Conservation (phyloP, 2,113 vertebrate genomes). For the Campylomormyrus tamandua region DNA sequence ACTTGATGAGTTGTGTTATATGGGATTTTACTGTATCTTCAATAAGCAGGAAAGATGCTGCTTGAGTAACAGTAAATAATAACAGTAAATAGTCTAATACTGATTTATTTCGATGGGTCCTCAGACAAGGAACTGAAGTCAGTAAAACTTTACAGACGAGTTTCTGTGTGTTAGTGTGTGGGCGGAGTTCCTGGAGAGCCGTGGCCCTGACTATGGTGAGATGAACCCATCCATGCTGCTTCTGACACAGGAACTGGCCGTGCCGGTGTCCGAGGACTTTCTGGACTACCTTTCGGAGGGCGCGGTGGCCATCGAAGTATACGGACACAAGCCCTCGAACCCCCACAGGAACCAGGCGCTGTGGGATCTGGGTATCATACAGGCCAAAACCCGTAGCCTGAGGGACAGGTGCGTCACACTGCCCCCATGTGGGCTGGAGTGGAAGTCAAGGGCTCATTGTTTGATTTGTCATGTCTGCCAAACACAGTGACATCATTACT, state of each 20-base stretch:
- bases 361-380: constrained; percentile 96
- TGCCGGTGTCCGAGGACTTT: constrained; percentile 84
- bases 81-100: background rate
- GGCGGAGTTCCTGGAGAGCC: background rate
- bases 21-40: background rate
- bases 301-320: constrained; percentile 88
- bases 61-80: background rate
- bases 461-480: background rate
- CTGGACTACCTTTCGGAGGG: constrained; percentile 91
- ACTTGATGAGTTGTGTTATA: background rate
- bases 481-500: background rate
- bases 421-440: background rate
- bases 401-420: constrained; percentile 74
- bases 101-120: background rate
- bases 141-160: background rate
- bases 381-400: constrained; percentile 92
- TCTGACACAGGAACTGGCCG: constrained; percentile 72
- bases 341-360: constrained; percentile 79
- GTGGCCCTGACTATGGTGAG: background rate
- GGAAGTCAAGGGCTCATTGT: background rate
- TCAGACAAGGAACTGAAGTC: background rate
- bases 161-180: background rate
- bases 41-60: background rate
- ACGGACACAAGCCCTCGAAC: constrained; percentile 80
- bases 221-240: background rate